These are phyloP conservation scores for Dastarcus helophoroides DNA, from an alignment of 2,888 invertebrate species.

Conservation along the genomic window DNA sequence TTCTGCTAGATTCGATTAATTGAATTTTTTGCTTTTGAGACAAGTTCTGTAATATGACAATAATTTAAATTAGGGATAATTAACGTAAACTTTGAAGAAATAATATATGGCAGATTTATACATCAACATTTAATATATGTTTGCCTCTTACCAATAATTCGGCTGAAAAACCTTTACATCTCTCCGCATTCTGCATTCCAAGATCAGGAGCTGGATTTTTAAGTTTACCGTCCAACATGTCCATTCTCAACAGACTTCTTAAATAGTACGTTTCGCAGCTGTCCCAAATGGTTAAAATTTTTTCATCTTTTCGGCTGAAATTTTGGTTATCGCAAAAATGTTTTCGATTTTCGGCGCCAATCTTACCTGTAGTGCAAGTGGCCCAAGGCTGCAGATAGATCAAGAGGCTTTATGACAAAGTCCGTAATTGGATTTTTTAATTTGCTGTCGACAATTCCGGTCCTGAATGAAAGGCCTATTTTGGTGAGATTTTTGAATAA, in stretches of 20 bases:
- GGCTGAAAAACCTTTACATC: conserved; percentile 74
- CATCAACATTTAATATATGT: neutral
- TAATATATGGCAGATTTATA: too few relatives aligned
- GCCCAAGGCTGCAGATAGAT: conserved; percentile 46
- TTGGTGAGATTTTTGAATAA: conserved; percentile 67
- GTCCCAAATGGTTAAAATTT: conserved; percentile 51
- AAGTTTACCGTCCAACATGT: conserved; percentile 49
- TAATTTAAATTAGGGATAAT: conserved; percentile 1
- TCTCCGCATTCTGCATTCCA: conserved; percentile 67
- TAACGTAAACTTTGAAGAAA: conserved; percentile 5
- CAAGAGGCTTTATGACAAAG: conserved; percentile 58
- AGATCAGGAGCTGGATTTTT: conserved; percentile 65
- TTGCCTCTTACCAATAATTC: conserved; percentile 53
- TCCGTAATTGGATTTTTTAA: conserved; percentile 45
- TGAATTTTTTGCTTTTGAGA: conserved; percentile 54
- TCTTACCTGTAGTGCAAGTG: conserved; percentile 39
- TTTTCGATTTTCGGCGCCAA: neutral
- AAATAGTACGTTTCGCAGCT: conserved; percentile 66
- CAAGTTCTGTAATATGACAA: conserved; percentile 41
- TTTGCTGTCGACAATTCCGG: conserved; percentile 56
- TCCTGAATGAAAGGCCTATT: conserved; percentile 70
- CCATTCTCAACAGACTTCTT: conserved; percentile 56
- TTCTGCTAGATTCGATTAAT: conserved; percentile 46
- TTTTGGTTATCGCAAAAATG: too few relatives aligned
- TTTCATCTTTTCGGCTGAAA: conserved; percentile 37